phyloP scores from a whole-genome alignment of 2,113 vertebrate species.

The Solea senegalensis region DNA sequence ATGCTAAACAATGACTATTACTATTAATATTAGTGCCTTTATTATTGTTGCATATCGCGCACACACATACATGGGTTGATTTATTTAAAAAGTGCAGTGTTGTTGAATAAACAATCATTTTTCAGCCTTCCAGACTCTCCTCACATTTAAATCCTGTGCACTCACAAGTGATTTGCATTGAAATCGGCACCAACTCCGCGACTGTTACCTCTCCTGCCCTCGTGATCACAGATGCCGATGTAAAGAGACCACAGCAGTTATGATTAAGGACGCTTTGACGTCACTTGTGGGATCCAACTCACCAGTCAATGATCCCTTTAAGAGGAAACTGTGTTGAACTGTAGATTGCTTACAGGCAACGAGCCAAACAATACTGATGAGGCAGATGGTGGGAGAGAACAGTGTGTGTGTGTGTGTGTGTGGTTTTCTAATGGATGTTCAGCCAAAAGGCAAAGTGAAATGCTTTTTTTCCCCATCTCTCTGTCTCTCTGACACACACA shows the following conservation, averaged over 20 bases:
- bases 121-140: no score
- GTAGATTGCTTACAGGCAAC: slow-evolving; percentile 25
- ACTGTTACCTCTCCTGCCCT: slow-evolving; percentile 4
- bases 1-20: no score
- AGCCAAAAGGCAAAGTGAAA: background rate
- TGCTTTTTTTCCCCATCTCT: background rate
- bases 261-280: slow-evolving; percentile 34
- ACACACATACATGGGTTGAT: no score
- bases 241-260: slow-evolving; percentile 18
- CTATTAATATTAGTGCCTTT: no score
- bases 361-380: slow-evolving; percentile 48
- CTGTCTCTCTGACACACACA: background rate
- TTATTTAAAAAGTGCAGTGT: no score
- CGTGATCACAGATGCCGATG: slow-evolving; percentile 23
- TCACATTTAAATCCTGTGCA: background rate
- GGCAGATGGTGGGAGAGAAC: slow-evolving; percentile 25
- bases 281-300: slow-evolving; percentile 39
- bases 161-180: background rate
- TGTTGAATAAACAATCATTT: no score
- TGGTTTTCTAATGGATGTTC: background rate
- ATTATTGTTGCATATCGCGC: no score
- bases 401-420: background rate
- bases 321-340: slow-evolving; percentile 22
- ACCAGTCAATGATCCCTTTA: slow-evolving; percentile 8
- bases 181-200: slow-evolving; percentile 1